A percentile compares a stretch with the other conserved stretches of the same genome.
phyloP scores from a whole-genome alignment of 2,113 vertebrate genomes.

The Sclerurus mexicanus region DNA sequence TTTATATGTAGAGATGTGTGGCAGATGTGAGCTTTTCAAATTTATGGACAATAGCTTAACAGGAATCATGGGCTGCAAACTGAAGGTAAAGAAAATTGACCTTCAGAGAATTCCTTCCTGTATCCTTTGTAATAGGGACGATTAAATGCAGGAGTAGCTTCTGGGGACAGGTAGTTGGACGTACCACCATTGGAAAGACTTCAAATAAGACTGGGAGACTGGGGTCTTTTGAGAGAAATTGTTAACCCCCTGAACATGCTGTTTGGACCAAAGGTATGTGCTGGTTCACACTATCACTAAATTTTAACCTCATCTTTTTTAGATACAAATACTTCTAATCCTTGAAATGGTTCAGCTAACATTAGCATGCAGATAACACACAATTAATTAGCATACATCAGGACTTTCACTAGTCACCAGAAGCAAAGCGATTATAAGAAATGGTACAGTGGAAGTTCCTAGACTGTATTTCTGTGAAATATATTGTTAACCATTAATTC shows the following conservation, averaged over 20 bases:
- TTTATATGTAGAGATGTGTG: background rate
- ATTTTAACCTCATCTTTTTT: background rate
- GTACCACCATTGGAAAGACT: background rate
- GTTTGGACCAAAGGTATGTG: fast-evolving
- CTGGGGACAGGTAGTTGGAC: background rate
- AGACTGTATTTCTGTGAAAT: background rate
- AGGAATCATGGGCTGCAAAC: background rate
- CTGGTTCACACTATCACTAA: background rate
- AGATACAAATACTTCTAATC: background rate
- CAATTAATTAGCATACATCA: background rate
- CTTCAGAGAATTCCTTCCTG: background rate
- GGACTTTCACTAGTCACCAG: background rate
- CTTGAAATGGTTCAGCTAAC: background rate
- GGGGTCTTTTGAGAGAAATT: background rate
- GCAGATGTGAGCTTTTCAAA: background rate
- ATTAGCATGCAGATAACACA: background rate
- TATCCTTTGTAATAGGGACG: background rate
- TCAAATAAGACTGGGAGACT: background rate
- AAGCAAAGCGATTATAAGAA: background rate
- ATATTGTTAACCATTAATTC: background rate
- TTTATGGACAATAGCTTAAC: background rate
- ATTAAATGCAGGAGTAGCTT: background rate
- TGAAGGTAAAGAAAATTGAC: background rate
- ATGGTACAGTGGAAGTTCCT: background rate
- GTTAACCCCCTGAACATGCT: background rate